Evolutionary conservation across 2,888 invertebrate species (phyloP), one percentile per base, ranked within the genome.

Genomic region (Acronicta psi): DNA sequence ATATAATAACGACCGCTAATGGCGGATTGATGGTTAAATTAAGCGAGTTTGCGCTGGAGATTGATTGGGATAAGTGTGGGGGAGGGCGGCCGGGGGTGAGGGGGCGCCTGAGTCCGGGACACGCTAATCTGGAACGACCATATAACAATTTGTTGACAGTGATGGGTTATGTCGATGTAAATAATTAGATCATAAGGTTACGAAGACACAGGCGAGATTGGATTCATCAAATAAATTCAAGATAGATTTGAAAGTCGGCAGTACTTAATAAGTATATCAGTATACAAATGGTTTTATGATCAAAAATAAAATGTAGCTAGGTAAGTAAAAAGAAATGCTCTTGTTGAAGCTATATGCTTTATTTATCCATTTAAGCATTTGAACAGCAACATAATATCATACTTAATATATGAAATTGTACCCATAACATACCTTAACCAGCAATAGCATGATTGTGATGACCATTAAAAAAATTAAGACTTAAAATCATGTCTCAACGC

Each of bases 1-100:
- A 85, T 86, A 84, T 85, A 86, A 88, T 88, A 89, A 89, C 85
- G 86, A 88, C 73, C 75, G 79, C 81, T 89, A 89, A 90, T 89
- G 80, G 83, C 78, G 75, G 87, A 86, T 88, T 86, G 83, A 86
- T 86, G 86, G 89, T 79, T 82, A 83, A 88, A 88, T 89, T 89
- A 87, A 90, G 81, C 82, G 84, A 86, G 86, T 87, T 87, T 88
- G 81, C 81, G 83, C 82, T 86, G 78, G 83, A 83, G 86, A 89
- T 88, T 90, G 90, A 90, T 90, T 89, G 85, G 83, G 81, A 81
- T 82, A 85, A 85, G 80, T 72, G 76, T 70, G 79, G 63, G 51
- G 9, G 59, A 47, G 49, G 52, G 63, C 59, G 69, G 75, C 38
- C 51, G 8, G 1, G 55, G 50, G 55, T 51, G 60, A 56, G 57